Conservation (phyloP, 1,140 invertebrate species). For the Wasmannia auropunctata region DNA sequence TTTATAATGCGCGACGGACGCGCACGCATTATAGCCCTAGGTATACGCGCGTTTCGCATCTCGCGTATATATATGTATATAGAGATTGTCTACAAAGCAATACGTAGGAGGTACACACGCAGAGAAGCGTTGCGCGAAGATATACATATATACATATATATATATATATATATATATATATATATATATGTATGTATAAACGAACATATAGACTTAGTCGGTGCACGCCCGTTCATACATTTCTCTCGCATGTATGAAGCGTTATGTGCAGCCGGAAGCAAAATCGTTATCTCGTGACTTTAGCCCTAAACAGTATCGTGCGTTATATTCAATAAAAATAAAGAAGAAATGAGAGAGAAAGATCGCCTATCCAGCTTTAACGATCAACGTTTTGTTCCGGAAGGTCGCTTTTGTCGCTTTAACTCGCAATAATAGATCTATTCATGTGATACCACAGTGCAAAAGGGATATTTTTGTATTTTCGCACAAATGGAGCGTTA, state of each 20-base stretch:
- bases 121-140: neutral
- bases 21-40: conserved; percentile 16
- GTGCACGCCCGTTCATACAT: neutral
- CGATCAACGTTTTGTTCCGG: neutral
- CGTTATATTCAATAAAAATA: neutral
- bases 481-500: neutral
- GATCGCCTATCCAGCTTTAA: neutral
- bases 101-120: conserved; percentile 17
- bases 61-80: conserved; percentile 16
- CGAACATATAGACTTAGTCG: neutral
- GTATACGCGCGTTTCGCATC: conserved; percentile 35
- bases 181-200: neutral
- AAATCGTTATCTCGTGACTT: conserved; percentile 31
- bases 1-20: conserved; percentile 48
- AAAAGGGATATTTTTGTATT: conserved; percentile 43
- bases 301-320: conserved; percentile 19
- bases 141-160: neutral
- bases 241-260: neutral
- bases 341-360: neutral
- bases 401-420: neutral
- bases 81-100: conserved; percentile 31
- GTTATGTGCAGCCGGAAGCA: neutral
- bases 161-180: neutral
- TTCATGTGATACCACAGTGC: neutral
- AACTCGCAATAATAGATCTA: neutral